phyloP scores from a whole-genome alignment of 2,113 vertebrate species.

The chimpanzee (Pan troglodytes) region NHGRI_mPanTro3-v2.1_pri NC_072412.2:40722001-40722500 shows the following conservation, averaged over 20 bases:
- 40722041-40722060: too few relatives aligned
- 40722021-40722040: too few relatives aligned
- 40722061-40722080: too few relatives aligned
- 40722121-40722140: too few relatives aligned
- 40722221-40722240: not conserved
- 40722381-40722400: constrained; percentile 44
- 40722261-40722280: not conserved
- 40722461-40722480: constrained; percentile 50
- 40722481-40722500: constrained; percentile 54
- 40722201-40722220: not conserved
- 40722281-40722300: too few relatives aligned
- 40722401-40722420: constrained; percentile 37
- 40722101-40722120: too few relatives aligned
- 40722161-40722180: too few relatives aligned
- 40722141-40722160: too few relatives aligned
- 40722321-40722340: not conserved
- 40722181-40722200: too few relatives aligned
- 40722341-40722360: not conserved
- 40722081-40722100: too few relatives aligned
- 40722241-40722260: not conserved
- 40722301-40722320: not conserved
- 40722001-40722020: too few relatives aligned
- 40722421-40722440: constrained; percentile 21
- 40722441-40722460: constrained; percentile 47
- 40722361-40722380: not conserved